These are phyloP conservation scores for Eurystomus gularis DNA, from an alignment of 2,113 vertebrate species.

Conservation along the genomic window DNA sequence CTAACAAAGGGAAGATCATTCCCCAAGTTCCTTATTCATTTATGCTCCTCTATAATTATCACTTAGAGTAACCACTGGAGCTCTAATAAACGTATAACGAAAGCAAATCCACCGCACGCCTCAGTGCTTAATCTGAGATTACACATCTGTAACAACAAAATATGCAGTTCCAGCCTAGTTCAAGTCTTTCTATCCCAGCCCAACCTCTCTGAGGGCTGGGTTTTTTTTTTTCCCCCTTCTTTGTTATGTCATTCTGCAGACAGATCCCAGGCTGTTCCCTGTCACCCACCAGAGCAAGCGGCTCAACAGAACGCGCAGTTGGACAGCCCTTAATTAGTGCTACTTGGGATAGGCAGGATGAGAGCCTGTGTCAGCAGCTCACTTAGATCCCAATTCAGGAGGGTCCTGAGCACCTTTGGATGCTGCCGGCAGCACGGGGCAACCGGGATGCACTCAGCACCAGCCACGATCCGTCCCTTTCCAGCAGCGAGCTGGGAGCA, in stretches of 20 bases:
- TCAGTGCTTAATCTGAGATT: constrained; percentile 77
- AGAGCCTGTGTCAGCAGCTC: constrained; percentile 87
- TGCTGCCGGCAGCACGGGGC: rapidly evolving
- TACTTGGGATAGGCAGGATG: constrained; percentile 86
- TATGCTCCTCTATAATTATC: constrained; percentile 62
- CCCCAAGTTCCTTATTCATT: constrained; percentile 59
- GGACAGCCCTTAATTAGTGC: constrained; percentile 97
- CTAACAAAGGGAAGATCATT: constrained; percentile 31
- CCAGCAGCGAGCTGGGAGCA: constrained; percentile 62
- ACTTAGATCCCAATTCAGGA: constrained; percentile 19
- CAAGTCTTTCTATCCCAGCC: constrained; percentile 74
- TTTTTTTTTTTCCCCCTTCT: constrained; percentile 66
- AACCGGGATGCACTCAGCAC: not conserved
- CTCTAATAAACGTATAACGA: constrained; percentile 83
- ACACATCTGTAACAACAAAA: constrained; percentile 68
- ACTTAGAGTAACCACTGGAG: constrained; percentile 24
- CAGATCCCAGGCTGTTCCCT: constrained; percentile 93
- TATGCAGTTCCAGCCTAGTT: constrained; percentile 67
- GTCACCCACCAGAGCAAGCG: constrained; percentile 85
- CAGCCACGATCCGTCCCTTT: not conserved
- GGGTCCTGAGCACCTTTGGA: not conserved
- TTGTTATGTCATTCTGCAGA: constrained; percentile 91
- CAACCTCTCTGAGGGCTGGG: constrained; percentile 58
- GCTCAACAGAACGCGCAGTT: constrained; percentile 87
- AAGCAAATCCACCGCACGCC: constrained; percentile 79